Base-by-base conservation (phyloP, 2,888 invertebrate genomes). In the Holacanthella duospinosa region DNA sequence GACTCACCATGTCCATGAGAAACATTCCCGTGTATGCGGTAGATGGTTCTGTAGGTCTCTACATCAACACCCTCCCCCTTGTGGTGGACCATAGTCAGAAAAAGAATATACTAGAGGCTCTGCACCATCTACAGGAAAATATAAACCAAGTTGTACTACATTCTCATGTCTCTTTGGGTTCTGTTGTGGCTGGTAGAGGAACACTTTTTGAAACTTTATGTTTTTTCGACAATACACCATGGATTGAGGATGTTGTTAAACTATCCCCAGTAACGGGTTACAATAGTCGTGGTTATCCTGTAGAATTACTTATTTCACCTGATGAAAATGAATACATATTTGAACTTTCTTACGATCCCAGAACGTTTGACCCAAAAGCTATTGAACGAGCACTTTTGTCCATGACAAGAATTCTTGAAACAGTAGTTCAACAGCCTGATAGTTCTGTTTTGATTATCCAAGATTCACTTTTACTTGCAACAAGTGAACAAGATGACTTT, bases 41-140 rank as follows among this genome's bases (percentile, higher is more conserved):
- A 4, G 59, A 63, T n/a, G 9, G 25, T 27, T 48, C 54, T 2
- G 63, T 63, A 3, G 63, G 63, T n/a, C 55, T 63, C n/a, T 63
- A 36, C 28, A 54, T 63, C 4, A 63, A 63, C 29, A 63, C 63
- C 4, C n/a, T 63, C 2, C 63, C 63, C 6, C n/a, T 63, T 2
- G 21, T 63, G 2, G 44, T 63, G 1, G 55, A 59, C 27, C 63
- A 63, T n/a, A 19, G 21, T 3, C 12, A 36, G 43, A 21, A 9
- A 4, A 9, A n/a, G 12, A 36, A 36, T 36, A 9, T 48, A 9
- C 6, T 48, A 4, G 19, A 9, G 12, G 48, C 48, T 4, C 16
- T 36, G 36, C 36, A 36, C 6, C 6, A 36, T 6, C 36, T 36
- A 12, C 36, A 36, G 16, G 36, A 36, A 16, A 36, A 36, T 36